Percentiles rank a stretch among this genome's conserved stretches.
These are phyloP conservation scores for Atta texana DNA, from an alignment of 1,140 invertebrate species.

Conservation along the genomic window DNA sequence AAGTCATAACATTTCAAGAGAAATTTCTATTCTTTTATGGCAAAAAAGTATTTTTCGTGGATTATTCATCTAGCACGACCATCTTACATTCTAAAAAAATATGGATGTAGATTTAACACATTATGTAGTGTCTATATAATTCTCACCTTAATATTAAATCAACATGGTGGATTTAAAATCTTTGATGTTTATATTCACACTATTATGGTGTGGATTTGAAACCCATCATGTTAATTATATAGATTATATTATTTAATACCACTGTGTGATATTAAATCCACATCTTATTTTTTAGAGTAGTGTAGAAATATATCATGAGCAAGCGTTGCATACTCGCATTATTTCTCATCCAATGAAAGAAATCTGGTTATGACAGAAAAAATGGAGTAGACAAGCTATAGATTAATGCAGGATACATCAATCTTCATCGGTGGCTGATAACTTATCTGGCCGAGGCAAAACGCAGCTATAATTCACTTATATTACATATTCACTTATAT, in stretches of 20 bases:
- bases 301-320: background rate
- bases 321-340: slow-evolving; percentile 64
- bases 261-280: no score
- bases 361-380: slow-evolving; percentile 11
- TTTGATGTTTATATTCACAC: no score
- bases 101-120: no score
- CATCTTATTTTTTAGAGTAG: no score
- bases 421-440: slow-evolving; percentile 75
- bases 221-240: no score
- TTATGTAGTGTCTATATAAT: no score
- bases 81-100: no score
- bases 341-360: slow-evolving; percentile 68
- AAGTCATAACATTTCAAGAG: background rate
- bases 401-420: slow-evolving; percentile 77
- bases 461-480: slow-evolving; percentile 47
- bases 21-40: background rate
- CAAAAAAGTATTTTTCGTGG: background rate
- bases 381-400: slow-evolving; percentile 53
- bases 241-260: no score
- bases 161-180: no score
- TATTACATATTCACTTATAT: slow-evolving; percentile 72
- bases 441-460: slow-evolving; percentile 61
- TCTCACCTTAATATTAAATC: no score
- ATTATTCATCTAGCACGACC: no score
- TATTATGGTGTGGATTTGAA: no score